A percentile compares a stretch with the other conserved stretches of the same genome.
phyloP scores from a whole-genome alignment of 2,888 invertebrate genomes.

The Pammene aurita region DNA sequence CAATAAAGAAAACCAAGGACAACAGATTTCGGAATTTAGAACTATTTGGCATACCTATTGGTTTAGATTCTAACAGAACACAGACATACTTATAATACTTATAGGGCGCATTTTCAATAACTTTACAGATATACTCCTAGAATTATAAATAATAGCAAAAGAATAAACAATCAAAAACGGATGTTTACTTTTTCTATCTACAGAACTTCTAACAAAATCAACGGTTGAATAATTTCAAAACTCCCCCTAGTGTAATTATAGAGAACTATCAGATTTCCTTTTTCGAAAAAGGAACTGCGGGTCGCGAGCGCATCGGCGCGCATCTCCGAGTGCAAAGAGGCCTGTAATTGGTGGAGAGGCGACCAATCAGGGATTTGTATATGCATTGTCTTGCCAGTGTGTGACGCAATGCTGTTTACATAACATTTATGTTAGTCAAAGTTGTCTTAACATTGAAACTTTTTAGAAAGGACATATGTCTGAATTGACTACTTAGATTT shows the following conservation, averaged over 20 bases:
- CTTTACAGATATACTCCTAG: no score
- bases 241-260: slow-evolving; percentile 33
- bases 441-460: not conserved
- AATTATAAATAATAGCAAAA: not conserved
- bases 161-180: slow-evolving; percentile 11
- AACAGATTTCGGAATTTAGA: no score
- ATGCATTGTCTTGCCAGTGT: slow-evolving; percentile 14
- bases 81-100: no score
- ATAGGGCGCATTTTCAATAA: no score
- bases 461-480: no score
- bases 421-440: not conserved
- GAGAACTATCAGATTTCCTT: slow-evolving; percentile 39
- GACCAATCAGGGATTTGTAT: slow-evolving; percentile 17
- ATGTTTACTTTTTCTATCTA: slow-evolving; percentile 18
- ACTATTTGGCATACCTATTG: no score
- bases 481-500: no score
- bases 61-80: no score
- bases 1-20: no score
- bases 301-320: slow-evolving; percentile 37
- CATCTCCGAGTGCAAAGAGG: slow-evolving; percentile 28
- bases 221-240: slow-evolving; percentile 17
- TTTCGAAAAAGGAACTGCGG: slow-evolving; percentile 41
- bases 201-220: slow-evolving; percentile 17
- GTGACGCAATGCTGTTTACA: slow-evolving; percentile 13
- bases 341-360: slow-evolving; percentile 15